Evolutionary conservation across 2,113 vertebrate species (phyloP), one percentile per base, ranked within the genome.

Genomic region (Lophochroa leadbeateri): DNA sequence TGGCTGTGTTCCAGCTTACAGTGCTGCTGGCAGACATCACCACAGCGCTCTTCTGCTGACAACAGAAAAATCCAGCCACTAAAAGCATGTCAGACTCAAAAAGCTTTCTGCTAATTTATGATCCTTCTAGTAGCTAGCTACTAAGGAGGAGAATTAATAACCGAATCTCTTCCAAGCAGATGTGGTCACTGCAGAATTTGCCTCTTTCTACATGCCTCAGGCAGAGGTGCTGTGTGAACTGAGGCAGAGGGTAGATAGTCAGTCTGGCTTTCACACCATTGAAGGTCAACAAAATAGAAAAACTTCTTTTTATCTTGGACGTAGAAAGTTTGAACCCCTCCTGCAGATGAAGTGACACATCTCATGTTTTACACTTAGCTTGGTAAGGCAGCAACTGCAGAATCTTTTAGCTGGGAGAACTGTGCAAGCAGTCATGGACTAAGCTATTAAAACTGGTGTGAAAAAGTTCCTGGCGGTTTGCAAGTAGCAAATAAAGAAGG

Each of bases 71-170:
- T 83, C n/a, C 72, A 88, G 12, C n/a, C 39, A 13, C 75, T 94
- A 86, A 94, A 90, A 95, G 85, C 84, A 49, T 78, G 77, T 63
- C 91, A 90, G n/a, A 39, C 39, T 86, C 71, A 91, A 63, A 95
- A 92, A 88, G 65, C 65, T 92, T 80, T 82, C 37, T 44, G 28
- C 10, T 96, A 83, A 95, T 95, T 95, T 94, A 88, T 83, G 50
- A 88, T 95, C 24, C 35, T 82, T 88, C 61, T 7, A 10, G 43
- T 65, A 75, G 35, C 10, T 78, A 61, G 52, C 44, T 79, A 29
- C 61, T 50, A 47, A 81, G 46, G 46, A 90, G 13, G 5, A 79
- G 72, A 92, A 4, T 50, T 79, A 77, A 81, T 77, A 49, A 44
- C 35, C 17, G 75, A 63, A 55, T 67, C 9, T 86, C 53, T 82